Percentiles rank a stretch among this genome's conserved stretches.
Evolutionary conservation across 2,888 invertebrate genomes (phyloP).

Genomic region (Boloria selene): DNA sequence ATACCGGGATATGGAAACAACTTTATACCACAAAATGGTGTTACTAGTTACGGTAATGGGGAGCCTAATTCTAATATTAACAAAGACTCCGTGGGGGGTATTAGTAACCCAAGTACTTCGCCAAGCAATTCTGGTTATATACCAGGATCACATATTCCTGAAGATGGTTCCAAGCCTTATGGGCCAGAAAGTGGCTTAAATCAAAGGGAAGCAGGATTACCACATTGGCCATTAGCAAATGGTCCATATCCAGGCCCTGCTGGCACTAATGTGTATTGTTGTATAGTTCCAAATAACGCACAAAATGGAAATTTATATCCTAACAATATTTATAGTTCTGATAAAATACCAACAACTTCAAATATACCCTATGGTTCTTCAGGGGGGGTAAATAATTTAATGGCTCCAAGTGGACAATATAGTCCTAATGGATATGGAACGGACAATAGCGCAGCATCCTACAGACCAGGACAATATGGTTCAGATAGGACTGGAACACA

Average conservation of each 20-base stretch:
- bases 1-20: conserved; percentile 3
- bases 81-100: conserved; percentile 4
- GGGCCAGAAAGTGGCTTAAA: conserved; percentile 5
- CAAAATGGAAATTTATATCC: conserved; percentile 26
- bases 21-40: conserved; percentile 15
- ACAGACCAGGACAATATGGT: conserved; percentile 15
- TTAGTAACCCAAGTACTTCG: conserved; percentile 1
- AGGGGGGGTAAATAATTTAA: conserved; percentile 14
- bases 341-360: conserved; percentile 14
- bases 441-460: neutral
- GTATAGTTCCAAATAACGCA: conserved; percentile 38
- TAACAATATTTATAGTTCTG: conserved; percentile 18
- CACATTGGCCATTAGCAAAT: conserved; percentile 39
- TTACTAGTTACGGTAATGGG: conserved; percentile 2
- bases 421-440: conserved; percentile 3
- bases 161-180: conserved; percentile 17
- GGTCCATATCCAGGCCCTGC: conserved; percentile 40
- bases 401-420: conserved; percentile 16
- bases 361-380: neutral
- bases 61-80: neutral
- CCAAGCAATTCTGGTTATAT: conserved; percentile 22
- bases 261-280: conserved; percentile 42
- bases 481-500: conserved; percentile 24
- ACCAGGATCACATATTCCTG: conserved; percentile 27
- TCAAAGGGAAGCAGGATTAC: conserved; percentile 21